Conservation (phyloP, 2,888 invertebrate species). For the Pollenia angustigena region DNA sequence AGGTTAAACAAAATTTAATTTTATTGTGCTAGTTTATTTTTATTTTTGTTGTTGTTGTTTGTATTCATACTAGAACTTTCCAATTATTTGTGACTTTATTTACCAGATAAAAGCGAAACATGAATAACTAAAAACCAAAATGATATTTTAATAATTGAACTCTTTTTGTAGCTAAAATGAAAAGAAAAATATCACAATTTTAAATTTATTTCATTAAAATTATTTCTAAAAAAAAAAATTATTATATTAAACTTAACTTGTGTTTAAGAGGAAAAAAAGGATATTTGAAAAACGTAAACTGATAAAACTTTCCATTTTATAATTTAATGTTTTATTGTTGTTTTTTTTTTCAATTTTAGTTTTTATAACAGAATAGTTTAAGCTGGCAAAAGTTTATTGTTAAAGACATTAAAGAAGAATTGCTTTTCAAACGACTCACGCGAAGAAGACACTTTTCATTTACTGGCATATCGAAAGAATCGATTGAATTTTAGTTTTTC, state of each 20-base stretch:
- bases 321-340: conserved; percentile 3
- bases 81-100: no score
- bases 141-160: no score
- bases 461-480: conserved; percentile 8
- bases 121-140: no score
- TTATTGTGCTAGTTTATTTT: no score
- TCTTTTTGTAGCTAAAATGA: no score
- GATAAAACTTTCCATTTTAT: neutral
- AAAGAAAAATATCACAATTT: neutral
- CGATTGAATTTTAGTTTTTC: conserved; percentile 28
- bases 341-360: no score
- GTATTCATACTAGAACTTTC: no score
- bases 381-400: neutral
- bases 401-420: conserved; percentile 5
- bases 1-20: no score
- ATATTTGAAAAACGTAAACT: neutral
- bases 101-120: no score
- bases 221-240: neutral
- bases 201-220: neutral
- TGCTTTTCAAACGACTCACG: conserved; percentile 11
- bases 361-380: neutral
- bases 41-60: no score
- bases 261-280: neutral
- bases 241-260: neutral
- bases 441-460: neutral